Conservation (phyloP, 2,888 invertebrate genomes). For the Drosophila silvestris region DNA sequence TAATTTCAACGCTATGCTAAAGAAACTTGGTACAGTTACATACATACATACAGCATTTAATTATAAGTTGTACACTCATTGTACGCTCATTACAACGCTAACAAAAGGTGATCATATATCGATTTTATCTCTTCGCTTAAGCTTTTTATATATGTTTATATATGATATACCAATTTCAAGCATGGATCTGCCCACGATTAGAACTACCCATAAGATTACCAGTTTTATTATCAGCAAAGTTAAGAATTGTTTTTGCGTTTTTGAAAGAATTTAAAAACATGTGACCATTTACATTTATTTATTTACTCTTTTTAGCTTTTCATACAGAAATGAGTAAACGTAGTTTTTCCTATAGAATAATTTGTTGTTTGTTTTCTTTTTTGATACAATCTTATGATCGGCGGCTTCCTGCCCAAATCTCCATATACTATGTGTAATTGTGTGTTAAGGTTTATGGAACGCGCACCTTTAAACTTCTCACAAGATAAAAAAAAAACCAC, state of each 20-base stretch:
- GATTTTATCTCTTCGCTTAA: background rate
- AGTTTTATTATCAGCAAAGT: slow-evolving; percentile 22
- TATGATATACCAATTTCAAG: slow-evolving; percentile 1
- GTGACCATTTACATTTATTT: slow-evolving; percentile 52
- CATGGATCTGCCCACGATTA: background rate
- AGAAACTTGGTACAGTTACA: slow-evolving; percentile 9
- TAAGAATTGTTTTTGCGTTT: slow-evolving; percentile 25
- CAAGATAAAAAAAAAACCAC: slow-evolving; percentile 21
- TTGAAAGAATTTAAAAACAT: slow-evolving; percentile 41
- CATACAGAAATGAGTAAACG: slow-evolving; percentile 48
- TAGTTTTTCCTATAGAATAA: slow-evolving; percentile 39
- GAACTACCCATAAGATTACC: slow-evolving; percentile 1
- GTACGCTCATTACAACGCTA: background rate
- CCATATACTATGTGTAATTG: slow-evolving; percentile 12
- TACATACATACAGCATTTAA: background rate
- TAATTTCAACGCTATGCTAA: slow-evolving; percentile 7
- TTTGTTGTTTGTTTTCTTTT: slow-evolving; percentile 9
- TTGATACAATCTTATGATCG: slow-evolving; percentile 17
- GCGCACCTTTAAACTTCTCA: slow-evolving; percentile 15
- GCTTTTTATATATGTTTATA: background rate
- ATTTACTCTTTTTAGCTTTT: slow-evolving; percentile 33
- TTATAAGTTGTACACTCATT: background rate
- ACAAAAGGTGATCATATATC: background rate
- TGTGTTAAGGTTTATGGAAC: slow-evolving; percentile 17
- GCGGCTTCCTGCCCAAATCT: slow-evolving; percentile 19